Percentiles rank a stretch among this genome's conserved stretches.
phyloP scores from a whole-genome alignment of 2,113 vertebrate species.

The Silurus asotus region DNA sequence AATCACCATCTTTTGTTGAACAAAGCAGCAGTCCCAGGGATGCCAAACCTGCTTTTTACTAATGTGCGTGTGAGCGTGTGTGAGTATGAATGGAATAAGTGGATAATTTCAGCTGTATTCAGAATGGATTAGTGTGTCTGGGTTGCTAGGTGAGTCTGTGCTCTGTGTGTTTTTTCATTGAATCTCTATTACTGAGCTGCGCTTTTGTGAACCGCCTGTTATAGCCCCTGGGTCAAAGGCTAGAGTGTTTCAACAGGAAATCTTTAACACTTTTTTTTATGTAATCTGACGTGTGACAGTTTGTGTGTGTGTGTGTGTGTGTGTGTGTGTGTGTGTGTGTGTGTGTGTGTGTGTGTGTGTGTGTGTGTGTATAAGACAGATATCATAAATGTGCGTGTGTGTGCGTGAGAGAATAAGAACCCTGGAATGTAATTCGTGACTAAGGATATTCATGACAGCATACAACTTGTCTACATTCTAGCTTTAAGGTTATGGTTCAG shows the following conservation, averaged over 20 bases:
- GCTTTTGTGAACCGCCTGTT: conserved; percentile 9
- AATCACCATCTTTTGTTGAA: not conserved
- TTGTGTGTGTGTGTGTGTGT: not conserved
- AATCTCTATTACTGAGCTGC: conserved; percentile 15
- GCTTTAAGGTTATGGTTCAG: conserved; percentile 6
- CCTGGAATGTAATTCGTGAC: conserved; percentile 18
- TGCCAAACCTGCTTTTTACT: not conserved
- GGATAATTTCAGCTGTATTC: conserved; percentile 31
- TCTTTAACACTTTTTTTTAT: conserved; percentile 30
- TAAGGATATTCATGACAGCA: not conserved
- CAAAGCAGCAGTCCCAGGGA: not conserved
- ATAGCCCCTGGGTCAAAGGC: conserved; percentile 8
- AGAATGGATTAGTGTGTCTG: conserved; percentile 28
- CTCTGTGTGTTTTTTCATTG: conserved; percentile 15
- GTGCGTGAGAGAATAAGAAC: not conserved
- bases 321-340: not conserved
- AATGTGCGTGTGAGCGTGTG: conserved; percentile 6
- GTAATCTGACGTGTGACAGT: conserved; percentile 11
- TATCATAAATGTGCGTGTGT: not conserved
- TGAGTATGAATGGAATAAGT: conserved; percentile 24
- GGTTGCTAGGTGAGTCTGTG: conserved; percentile 11
- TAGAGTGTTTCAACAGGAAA: conserved; percentile 22
- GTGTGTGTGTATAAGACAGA: not conserved
- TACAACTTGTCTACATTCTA: conserved; percentile 12
- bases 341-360: not conserved